These are phyloP conservation scores for Scrobipalpa atriplicella DNA, from an alignment of 2,888 invertebrate species.

Conservation along the genomic window DNA sequence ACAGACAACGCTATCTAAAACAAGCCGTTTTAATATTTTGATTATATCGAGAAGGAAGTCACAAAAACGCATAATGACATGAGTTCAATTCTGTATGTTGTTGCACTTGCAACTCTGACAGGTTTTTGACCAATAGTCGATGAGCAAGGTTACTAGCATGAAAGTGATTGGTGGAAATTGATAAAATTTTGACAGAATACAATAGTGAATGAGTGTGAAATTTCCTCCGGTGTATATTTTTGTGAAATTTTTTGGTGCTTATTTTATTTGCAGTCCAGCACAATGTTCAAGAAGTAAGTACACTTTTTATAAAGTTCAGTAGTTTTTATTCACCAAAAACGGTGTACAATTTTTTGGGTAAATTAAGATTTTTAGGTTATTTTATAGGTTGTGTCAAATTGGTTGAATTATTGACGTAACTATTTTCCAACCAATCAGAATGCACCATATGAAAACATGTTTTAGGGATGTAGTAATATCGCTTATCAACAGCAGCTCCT, in stretches of 20 bases:
- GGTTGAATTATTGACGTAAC: conserved; percentile 47
- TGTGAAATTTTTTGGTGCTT: conserved; percentile 18
- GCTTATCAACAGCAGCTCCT: neutral
- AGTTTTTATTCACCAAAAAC: neutral
- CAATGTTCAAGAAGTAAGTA: conserved; percentile 80
- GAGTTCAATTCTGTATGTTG: conserved; percentile 8
- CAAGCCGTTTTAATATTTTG: neutral
- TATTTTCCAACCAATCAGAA: conserved; percentile 47
- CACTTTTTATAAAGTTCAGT: neutral
- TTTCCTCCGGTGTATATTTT: conserved; percentile 25
- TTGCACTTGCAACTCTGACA: neutral
- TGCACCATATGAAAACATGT: conserved; percentile 37
- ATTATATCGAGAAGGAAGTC: neutral
- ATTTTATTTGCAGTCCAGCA: conserved; percentile 37
- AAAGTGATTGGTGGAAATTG: conserved; percentile 19
- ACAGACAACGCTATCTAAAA: neutral
- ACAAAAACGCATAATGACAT: neutral
- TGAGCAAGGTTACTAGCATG: neutral
- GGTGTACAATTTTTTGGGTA: neutral
- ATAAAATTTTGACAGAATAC: neutral
- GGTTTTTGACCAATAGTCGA: neutral
- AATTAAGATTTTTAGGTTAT: conserved; percentile 49
- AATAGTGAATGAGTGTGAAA: conserved; percentile 25
- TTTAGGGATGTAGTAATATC: conserved; percentile 9
- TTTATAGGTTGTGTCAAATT: conserved; percentile 43